phyloP scores from a whole-genome alignment of 1,140 invertebrate species.

The Brachionus plicatilis region DNA sequence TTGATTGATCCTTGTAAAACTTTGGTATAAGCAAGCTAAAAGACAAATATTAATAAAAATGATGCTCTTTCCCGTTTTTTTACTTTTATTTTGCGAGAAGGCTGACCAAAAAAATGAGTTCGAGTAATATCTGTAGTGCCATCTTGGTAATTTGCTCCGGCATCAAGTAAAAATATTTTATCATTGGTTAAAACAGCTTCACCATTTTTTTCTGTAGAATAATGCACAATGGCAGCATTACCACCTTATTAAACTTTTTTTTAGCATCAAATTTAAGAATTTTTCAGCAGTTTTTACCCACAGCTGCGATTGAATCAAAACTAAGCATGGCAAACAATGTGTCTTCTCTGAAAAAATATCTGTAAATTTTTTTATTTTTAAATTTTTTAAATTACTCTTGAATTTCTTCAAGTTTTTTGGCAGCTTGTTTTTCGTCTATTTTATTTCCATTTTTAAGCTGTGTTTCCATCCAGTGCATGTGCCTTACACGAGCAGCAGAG shows the following conservation, averaged over 20 bases:
- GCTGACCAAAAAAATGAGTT: conserved; percentile 79
- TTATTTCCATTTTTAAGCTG: not conserved
- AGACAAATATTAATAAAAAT: not conserved
- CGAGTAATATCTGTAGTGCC: conserved; percentile 89
- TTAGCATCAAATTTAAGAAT: not conserved
- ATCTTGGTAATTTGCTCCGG: conserved; percentile 67
- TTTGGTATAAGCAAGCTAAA: conserved; percentile 66
- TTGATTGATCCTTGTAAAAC: conserved; percentile 72
- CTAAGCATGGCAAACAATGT: conserved; percentile 72
- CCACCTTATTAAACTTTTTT: conserved; percentile 48
- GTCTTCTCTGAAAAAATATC: conserved; percentile 56
- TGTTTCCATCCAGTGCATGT: conserved; percentile 20
- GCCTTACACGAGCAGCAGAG: conserved; percentile 7
- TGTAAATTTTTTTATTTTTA: not conserved
- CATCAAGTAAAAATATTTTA: conserved; percentile 82
- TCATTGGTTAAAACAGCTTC: conserved; percentile 59
- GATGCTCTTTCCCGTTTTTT: conserved; percentile 53
- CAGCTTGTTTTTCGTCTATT: not conserved
- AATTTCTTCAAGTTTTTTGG: conserved; percentile 12
- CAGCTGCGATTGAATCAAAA: conserved; percentile 79
- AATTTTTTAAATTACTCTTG: not conserved
- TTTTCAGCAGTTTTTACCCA: conserved; percentile 57
- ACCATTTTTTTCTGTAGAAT: conserved; percentile 63
- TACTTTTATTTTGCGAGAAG: conserved; percentile 70
- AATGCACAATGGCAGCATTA: conserved; percentile 87